Conservation (phyloP, 2,888 invertebrate genomes). For the Orgyia antiqua region DNA sequence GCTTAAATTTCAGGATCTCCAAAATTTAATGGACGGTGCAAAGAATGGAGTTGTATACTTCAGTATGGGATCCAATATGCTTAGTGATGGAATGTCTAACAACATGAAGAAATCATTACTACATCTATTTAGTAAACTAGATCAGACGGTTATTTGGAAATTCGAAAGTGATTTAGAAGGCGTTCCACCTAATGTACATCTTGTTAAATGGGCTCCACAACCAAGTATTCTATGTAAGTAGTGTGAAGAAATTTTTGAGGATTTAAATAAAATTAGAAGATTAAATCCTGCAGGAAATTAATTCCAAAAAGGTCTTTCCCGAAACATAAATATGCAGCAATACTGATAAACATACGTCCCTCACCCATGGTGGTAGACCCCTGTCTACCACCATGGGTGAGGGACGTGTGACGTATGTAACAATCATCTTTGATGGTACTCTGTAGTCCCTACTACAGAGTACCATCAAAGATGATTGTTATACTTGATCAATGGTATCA, state of each 20-base stretch:
- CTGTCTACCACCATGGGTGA: no score
- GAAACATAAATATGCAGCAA: no score
- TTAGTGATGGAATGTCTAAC: slow-evolving; percentile 37
- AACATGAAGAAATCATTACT: slow-evolving; percentile 39
- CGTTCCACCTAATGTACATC: slow-evolving; percentile 44
- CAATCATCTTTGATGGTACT: no score
- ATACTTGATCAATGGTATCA: no score
- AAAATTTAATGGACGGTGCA: slow-evolving; percentile 44
- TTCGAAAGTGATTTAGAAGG: slow-evolving; percentile 43
- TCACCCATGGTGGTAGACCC: no score
- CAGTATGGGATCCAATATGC: slow-evolving; percentile 45
- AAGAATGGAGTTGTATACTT: slow-evolving; percentile 48
- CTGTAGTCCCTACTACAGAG: no score
- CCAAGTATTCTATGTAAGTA: slow-evolving; percentile 40
- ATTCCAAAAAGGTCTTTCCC: no score
- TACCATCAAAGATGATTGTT: no score
- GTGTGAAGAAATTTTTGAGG: background rate
- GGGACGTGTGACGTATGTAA: no score
- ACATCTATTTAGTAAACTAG: slow-evolving; percentile 42
- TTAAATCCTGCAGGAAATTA: no score
- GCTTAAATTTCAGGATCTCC: slow-evolving; percentile 42
- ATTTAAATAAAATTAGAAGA: background rate
- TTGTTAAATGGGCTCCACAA: slow-evolving; percentile 59
- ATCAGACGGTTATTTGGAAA: slow-evolving; percentile 57
- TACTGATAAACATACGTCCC: no score